Evolutionary conservation across 2,797 vertebrate genomes (phyloP).

Genomic region (Sciaenops ocellatus): DNA sequence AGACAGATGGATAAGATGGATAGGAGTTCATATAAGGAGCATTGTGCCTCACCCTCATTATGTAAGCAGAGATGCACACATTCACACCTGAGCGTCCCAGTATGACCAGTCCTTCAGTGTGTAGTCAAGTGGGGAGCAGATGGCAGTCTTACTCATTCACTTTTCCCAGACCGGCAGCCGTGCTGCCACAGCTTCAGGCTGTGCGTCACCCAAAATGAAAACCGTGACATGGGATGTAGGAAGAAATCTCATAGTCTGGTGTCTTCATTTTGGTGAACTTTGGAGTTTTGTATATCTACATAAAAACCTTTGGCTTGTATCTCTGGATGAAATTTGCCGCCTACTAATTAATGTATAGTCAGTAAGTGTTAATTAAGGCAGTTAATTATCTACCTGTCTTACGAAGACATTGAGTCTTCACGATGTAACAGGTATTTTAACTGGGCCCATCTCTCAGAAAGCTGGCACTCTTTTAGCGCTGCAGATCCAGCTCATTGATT

Average conservation of each 20-base stretch:
- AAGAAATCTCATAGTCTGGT: neutral
- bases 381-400: neutral
- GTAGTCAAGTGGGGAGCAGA: slow-evolving; percentile 24
- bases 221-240: neutral
- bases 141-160: slow-evolving; percentile 32
- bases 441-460: neutral
- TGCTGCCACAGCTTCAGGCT: neutral
- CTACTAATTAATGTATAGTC: neutral
- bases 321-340: neutral
- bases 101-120: slow-evolving; percentile 6
- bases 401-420: neutral
- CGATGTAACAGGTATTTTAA: neutral
- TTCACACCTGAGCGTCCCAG: slow-evolving; percentile 32
- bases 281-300: neutral
- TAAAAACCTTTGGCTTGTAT: neutral
- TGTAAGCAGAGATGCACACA: slow-evolving; percentile 13
- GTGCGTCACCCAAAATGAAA: neutral
- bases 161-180: neutral
- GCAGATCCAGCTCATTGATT: neutral
- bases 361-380: neutral
- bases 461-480: neutral
- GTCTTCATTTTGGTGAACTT: neutral
- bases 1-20: neutral
- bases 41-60: slow-evolving; percentile 12
- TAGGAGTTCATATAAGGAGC: neutral